Evolutionary conservation across 2,113 vertebrate genomes (phyloP).

Genomic region (Mirounga angustirostris): DNA sequence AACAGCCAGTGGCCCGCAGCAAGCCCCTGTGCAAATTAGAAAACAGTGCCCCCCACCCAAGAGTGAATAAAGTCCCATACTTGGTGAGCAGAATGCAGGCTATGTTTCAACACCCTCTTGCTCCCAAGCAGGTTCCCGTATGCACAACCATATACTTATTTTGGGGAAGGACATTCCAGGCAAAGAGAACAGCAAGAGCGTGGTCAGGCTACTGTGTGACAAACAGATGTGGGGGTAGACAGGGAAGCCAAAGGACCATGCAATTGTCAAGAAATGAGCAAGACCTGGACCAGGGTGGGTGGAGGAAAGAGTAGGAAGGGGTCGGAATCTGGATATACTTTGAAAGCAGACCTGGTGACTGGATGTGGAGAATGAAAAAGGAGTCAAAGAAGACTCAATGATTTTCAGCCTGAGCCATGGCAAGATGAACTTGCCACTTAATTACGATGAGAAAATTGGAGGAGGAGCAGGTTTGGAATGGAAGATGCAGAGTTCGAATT

Average conservation of each 20-base stretch:
- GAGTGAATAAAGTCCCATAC: not conserved
- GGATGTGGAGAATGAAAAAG: not conserved
- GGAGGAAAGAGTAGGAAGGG: not conserved
- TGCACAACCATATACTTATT: not conserved
- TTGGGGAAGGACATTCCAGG: not conserved
- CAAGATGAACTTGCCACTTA: not conserved
- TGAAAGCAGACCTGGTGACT: not conserved
- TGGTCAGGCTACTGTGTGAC: not conserved
- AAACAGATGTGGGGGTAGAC: not conserved
- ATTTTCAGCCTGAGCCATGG: not conserved
- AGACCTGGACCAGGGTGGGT: too few relatives aligned
- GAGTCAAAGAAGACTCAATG: not conserved
- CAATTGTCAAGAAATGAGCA: not conserved
- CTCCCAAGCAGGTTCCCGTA: not conserved
- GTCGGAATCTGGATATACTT: not conserved
- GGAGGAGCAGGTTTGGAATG: not conserved
- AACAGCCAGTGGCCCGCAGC: not conserved
- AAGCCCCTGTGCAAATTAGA: not conserved
- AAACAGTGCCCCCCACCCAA: not conserved
- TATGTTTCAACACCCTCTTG: not conserved
- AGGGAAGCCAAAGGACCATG: not conserved
- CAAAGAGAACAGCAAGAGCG: not conserved
- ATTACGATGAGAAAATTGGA: not conserved
- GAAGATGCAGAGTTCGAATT: not conserved
- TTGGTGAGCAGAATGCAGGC: not conserved